These are phyloP conservation scores for Nymphicus hollandicus DNA, from an alignment of 2,113 vertebrate species.

Conservation along the genomic window DNA sequence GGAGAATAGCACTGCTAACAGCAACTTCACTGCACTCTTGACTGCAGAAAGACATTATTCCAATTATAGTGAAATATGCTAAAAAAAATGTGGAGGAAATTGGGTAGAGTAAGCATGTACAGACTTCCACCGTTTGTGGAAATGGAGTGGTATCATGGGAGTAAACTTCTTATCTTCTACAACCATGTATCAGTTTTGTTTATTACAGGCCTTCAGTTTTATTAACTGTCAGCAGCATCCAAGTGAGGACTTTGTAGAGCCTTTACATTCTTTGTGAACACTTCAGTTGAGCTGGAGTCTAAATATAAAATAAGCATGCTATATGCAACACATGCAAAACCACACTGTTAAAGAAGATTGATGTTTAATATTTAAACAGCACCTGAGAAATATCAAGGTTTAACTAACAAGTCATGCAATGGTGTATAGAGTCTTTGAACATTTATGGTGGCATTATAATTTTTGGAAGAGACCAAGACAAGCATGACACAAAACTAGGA, in stretches of 20 bases:
- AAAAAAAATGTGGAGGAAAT: accelerated
- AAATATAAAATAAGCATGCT: not conserved
- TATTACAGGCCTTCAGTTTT: not conserved
- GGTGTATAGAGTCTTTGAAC: slow-evolving; percentile 45
- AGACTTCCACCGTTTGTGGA: not conserved
- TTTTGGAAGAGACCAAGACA: slow-evolving; percentile 55
- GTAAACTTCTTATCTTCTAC: not conserved
- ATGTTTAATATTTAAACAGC: slow-evolving; percentile 37
- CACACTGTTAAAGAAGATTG: slow-evolving; percentile 30
- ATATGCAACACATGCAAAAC: slow-evolving; percentile 10
- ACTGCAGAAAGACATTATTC: not conserved
- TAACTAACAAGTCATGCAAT: slow-evolving; percentile 59
- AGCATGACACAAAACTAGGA: slow-evolving; percentile 39
- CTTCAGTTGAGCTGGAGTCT: not conserved
- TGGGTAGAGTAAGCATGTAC: accelerated
- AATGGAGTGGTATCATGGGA: not conserved
- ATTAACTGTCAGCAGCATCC: not conserved
- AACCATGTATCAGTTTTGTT: not conserved
- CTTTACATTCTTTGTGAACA: not conserved
- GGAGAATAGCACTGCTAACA: not conserved
- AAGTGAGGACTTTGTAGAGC: not conserved
- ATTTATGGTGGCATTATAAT: slow-evolving; percentile 66
- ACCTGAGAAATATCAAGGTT: slow-evolving; percentile 61
- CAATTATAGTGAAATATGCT: not conserved
- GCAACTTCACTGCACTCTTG: not conserved